Percentiles rank a stretch among this genome's conserved stretches.
phyloP scores from a whole-genome alignment of 2,113 vertebrate genomes.

The Anhinga rufa region DNA sequence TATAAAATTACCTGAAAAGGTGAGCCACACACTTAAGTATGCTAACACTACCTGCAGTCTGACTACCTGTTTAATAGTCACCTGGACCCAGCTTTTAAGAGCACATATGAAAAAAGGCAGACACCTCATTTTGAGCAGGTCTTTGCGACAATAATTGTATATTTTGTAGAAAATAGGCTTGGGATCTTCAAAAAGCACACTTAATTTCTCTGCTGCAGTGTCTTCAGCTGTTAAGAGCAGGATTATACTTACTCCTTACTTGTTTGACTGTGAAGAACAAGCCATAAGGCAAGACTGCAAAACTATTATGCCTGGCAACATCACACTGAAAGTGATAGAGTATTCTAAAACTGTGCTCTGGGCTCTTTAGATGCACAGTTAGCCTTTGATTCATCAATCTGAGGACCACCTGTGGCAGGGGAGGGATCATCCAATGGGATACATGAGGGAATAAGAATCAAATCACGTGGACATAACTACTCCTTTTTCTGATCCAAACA shows the following conservation, averaged over 20 bases:
- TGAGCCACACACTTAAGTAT: fast-evolving
- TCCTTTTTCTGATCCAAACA: neutral
- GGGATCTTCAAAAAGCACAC: neutral
- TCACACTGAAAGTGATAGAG: neutral
- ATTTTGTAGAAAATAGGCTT: neutral
- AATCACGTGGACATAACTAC: neutral
- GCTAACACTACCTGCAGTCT: neutral
- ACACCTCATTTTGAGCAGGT: neutral
- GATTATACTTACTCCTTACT: neutral
- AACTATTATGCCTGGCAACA: neutral
- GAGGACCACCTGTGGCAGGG: neutral
- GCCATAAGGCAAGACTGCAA: neutral
- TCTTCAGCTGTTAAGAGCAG: neutral
- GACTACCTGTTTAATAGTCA: neutral
- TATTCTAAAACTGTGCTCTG: neutral
- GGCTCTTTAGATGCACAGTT: neutral
- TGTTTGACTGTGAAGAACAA: neutral
- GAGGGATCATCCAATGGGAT: neutral
- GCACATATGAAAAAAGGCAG: neutral
- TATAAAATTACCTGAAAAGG: neutral
- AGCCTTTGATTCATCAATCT: neutral
- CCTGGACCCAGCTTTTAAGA: neutral
- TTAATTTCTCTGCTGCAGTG: neutral
- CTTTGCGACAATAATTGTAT: neutral
- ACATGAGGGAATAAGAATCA: neutral